Percentiles rank a stretch among this genome's conserved stretches.
Evolutionary conservation across 1,140 invertebrate species (phyloP).

Genomic region (Scylla paramamosain): DNA sequence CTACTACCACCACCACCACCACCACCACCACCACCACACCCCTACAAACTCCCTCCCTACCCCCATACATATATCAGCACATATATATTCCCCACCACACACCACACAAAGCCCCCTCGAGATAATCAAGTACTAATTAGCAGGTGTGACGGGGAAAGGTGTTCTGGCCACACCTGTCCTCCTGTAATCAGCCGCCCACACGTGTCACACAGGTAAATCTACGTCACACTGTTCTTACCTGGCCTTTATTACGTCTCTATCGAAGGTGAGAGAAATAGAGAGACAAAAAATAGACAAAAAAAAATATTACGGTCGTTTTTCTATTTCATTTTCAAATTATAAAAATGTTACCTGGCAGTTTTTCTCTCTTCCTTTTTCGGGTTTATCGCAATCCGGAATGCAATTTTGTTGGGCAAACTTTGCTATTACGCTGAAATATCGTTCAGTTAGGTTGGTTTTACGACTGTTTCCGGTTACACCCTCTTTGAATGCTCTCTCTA

Average conservation of each 20-base stretch:
- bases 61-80: neutral
- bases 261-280: neutral
- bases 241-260: neutral
- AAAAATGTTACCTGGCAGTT: neutral
- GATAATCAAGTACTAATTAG: neutral
- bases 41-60: neutral
- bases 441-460: neutral
- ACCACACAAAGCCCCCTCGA: neutral
- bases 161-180: constrained; percentile 24
- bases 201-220: constrained; percentile 11
- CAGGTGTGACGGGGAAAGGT: neutral
- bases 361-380: neutral
- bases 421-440: neutral
- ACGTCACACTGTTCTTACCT: neutral
- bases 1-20: neutral
- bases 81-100: neutral
- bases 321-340: no score
- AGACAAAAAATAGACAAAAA: neutral
- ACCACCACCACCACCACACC: neutral
- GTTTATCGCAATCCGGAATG: neutral
- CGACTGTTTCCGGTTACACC: neutral
- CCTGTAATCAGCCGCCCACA: neutral
- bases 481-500: neutral
- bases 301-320: neutral
- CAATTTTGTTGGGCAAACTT: neutral